phyloP scores from a whole-genome alignment of 2,797 vertebrate species.

The Spea hammondii region DNA sequence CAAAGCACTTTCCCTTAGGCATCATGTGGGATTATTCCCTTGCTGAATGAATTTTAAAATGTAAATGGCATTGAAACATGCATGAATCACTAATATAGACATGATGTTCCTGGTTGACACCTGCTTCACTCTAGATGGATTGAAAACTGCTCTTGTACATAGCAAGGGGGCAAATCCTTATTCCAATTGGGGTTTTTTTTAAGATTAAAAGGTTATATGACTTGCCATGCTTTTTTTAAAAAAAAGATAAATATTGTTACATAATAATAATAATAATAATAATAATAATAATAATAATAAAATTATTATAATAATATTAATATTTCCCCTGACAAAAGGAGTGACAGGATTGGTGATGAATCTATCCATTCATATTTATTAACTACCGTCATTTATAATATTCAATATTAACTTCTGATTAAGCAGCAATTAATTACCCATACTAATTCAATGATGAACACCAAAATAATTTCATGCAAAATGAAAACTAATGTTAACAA shows the following conservation, averaged over 20 bases:
- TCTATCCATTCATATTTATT: constrained; percentile 48
- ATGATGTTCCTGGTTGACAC: constrained; percentile 36
- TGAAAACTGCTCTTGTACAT: constrained; percentile 9
- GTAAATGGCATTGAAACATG: constrained; percentile 39
- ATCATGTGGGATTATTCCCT: constrained; percentile 45
- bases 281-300: neutral
- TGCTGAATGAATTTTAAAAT: constrained; percentile 50
- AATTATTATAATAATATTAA: no score
- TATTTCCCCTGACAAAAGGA: constrained; percentile 28
- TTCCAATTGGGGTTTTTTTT: neutral
- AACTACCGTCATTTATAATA: constrained; percentile 38
- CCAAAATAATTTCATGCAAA: constrained; percentile 51
- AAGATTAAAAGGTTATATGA: neutral
- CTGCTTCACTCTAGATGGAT: constrained; percentile 17
- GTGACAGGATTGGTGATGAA: constrained; percentile 47
- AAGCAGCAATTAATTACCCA: constrained; percentile 54
- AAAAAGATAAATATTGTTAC: neutral
- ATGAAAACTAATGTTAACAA: constrained; percentile 51
- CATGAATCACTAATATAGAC: constrained; percentile 50
- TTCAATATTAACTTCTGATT: constrained; percentile 49
- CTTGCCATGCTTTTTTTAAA: neutral
- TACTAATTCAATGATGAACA: constrained; percentile 44
- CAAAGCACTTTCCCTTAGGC: constrained; percentile 35
- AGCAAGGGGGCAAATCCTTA: neutral
- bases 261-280: neutral